Percentiles rank a stretch among this genome's conserved stretches.
phyloP scores from a whole-genome alignment of 2,113 vertebrate genomes.

The Malurus elegans region DNA sequence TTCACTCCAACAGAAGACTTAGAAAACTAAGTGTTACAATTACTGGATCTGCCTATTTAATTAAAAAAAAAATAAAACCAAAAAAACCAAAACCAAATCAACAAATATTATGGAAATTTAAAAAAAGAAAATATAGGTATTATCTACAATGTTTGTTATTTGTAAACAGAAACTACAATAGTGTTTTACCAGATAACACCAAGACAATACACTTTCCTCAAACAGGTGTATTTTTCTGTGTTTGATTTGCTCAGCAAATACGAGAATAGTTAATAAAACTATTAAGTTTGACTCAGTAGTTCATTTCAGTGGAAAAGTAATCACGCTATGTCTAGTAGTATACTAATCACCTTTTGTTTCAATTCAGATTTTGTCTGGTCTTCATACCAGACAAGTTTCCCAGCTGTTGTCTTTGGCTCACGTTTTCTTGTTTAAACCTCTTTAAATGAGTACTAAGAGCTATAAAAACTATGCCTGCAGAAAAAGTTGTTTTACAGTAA shows the following conservation, averaged over 20 bases:
- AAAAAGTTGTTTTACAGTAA: background rate
- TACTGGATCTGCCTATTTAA: background rate
- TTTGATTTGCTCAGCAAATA: background rate
- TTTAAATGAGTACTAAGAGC: background rate
- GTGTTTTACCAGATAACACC: background rate
- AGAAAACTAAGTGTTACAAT: background rate
- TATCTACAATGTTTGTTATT: background rate
- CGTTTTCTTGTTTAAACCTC: background rate
- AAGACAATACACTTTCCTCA: background rate
- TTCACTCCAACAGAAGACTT: background rate
- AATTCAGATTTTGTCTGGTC: background rate
- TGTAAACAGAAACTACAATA: background rate
- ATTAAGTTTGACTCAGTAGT: background rate
- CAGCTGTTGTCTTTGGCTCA: background rate
- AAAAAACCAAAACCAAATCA: too few relatives aligned
- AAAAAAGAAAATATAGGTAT: background rate
- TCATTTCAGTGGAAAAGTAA: background rate
- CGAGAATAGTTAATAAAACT: background rate
- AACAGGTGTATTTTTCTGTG: background rate
- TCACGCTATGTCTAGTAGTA: background rate
- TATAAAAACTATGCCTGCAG: background rate
- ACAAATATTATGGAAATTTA: background rate
- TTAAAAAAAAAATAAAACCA: background rate
- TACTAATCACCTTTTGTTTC: background rate
- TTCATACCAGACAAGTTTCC: background rate